These are phyloP conservation scores for Eilema sororculum DNA, from an alignment of 2,888 invertebrate species.

Conservation along the genomic window DNA sequence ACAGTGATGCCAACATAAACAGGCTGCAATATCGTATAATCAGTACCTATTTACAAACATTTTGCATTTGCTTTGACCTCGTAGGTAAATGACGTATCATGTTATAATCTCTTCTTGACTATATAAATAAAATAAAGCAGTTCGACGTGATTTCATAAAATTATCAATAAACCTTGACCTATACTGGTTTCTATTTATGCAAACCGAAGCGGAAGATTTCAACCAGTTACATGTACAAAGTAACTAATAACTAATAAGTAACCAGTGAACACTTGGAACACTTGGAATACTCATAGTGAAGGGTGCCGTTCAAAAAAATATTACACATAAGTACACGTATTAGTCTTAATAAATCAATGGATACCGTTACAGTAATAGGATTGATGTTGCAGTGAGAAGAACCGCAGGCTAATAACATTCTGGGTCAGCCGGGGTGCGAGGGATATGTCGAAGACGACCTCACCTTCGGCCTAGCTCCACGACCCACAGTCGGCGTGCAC, in stretches of 20 bases:
- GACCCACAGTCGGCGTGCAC: too few relatives aligned
- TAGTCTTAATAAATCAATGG: neutral
- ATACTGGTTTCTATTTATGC: neutral
- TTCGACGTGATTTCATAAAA: neutral
- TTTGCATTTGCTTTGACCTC: neutral
- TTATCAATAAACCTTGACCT: neutral
- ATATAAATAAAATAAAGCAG: slow-evolving; percentile 3
- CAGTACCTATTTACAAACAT: slow-evolving; percentile 14
- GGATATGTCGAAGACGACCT: too few relatives aligned
- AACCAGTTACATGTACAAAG: neutral
- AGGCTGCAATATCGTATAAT: neutral
- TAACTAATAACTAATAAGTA: neutral
- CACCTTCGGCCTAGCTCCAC: too few relatives aligned
- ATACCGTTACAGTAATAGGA: neutral
- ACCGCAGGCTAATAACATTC: too few relatives aligned
- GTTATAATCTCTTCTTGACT: neutral
- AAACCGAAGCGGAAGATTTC: slow-evolving; percentile 1
- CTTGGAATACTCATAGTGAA: neutral
- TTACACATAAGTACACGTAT: neutral
- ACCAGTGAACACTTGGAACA: neutral
- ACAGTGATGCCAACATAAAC: neutral
- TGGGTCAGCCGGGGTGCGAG: too few relatives aligned
- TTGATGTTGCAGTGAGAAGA: neutral
- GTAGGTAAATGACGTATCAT: neutral
- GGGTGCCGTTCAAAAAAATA: neutral